Evolutionary conservation across 2,113 vertebrate species (phyloP).

Genomic region (Cervus canadensis): DNA sequence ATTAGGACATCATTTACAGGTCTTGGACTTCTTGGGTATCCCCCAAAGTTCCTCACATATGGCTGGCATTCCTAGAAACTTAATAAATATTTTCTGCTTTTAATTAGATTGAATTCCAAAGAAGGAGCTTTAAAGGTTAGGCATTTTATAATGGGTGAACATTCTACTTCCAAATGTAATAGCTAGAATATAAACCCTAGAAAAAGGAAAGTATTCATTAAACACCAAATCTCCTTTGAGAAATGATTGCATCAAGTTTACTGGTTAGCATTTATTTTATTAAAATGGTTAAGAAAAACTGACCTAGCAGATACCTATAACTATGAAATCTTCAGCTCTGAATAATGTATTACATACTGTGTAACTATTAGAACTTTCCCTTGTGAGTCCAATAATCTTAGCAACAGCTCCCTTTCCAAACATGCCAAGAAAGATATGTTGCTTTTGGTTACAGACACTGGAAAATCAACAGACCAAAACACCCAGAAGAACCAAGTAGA

Average conservation of each 20-base stretch:
- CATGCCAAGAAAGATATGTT: conserved; percentile 51
- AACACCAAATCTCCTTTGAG: conserved; percentile 44
- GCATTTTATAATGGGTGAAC: not conserved
- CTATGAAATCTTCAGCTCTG: not conserved
- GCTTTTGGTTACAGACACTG: conserved; percentile 55
- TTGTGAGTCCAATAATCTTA: conserved; percentile 59
- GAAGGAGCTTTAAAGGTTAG: not conserved
- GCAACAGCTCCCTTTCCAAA: conserved; percentile 65
- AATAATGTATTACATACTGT: not conserved
- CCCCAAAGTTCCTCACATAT: not conserved
- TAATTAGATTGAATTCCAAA: conserved; percentile 55
- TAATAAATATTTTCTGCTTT: conserved; percentile 23
- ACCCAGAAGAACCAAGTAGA: not conserved
- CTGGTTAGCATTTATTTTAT: not conserved
- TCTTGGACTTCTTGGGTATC: not conserved
- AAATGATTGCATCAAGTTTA: not conserved
- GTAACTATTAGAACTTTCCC: conserved; percentile 61
- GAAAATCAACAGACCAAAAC: conserved; percentile 61
- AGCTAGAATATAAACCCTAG: conserved; percentile 57
- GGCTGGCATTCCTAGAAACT: not conserved
- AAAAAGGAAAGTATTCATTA: conserved; percentile 58
- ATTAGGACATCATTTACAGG: not conserved
- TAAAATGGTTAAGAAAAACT: conserved; percentile 3
- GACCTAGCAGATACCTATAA: not conserved
- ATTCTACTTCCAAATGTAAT: conserved; percentile 23